These are phyloP conservation scores for Epinotia demarniana DNA, from an alignment of 2,888 invertebrate genomes.

Conservation along the genomic window DNA sequence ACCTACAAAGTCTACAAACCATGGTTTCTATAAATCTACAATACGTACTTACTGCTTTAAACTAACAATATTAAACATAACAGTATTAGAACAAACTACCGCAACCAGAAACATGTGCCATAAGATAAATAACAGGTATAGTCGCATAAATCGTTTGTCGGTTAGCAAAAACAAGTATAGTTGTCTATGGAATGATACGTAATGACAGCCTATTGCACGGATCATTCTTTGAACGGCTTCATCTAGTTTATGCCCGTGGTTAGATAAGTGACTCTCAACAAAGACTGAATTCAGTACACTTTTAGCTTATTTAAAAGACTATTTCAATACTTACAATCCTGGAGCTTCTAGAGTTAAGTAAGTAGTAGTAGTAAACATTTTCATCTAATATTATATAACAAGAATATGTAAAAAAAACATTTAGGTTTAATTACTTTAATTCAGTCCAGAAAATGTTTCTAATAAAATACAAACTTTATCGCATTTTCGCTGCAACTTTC, in stretches of 20 bases:
- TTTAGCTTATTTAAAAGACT: not conserved
- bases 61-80: not conserved
- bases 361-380: too few relatives aligned
- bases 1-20: too few relatives aligned
- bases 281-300: not conserved
- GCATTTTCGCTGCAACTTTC: too few relatives aligned
- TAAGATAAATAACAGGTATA: conserved; percentile 18
- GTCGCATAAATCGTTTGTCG: conserved; percentile 16
- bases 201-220: conserved; percentile 36
- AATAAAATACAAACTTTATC: too few relatives aligned
- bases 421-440: too few relatives aligned
- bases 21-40: too few relatives aligned
- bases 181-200: conserved; percentile 48
- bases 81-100: conserved; percentile 15
- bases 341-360: too few relatives aligned
- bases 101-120: conserved; percentile 13
- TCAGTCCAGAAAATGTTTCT: too few relatives aligned
- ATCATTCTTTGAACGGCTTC: conserved; percentile 20
- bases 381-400: too few relatives aligned
- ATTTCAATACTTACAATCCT: too few relatives aligned
- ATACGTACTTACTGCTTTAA: too few relatives aligned
- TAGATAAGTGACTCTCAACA: conserved; percentile 1
- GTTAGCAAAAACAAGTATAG: conserved; percentile 48
- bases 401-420: too few relatives aligned
- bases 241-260: conserved; percentile 22